Percentiles rank a stretch among this genome's conserved stretches.
These are phyloP conservation scores for Steinernema feltiae DNA, from an alignment of 1,140 invertebrate genomes.

Conservation along the genomic window DNA sequence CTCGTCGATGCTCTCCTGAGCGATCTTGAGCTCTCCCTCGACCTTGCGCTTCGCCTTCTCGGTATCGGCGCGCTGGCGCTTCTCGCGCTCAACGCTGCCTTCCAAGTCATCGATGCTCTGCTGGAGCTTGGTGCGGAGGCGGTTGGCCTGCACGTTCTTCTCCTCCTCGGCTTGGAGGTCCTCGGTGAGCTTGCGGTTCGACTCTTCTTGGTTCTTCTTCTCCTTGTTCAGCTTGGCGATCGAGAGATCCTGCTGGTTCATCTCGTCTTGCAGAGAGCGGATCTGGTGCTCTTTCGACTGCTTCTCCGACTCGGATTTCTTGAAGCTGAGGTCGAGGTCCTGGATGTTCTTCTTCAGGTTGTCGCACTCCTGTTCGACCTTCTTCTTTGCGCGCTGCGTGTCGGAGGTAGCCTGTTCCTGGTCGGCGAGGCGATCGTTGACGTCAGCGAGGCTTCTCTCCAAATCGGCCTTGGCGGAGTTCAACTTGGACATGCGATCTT, in stretches of 20 bases:
- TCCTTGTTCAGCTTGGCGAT: slow-evolving; percentile 99
- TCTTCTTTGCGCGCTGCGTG: slow-evolving; percentile 43
- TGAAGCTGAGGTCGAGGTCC: slow-evolving; percentile 57
- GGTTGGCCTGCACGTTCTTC: slow-evolving; percentile 96
- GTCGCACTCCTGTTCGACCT: slow-evolving; percentile 48
- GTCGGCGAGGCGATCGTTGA: slow-evolving; percentile 33
- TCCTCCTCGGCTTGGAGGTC: slow-evolving; percentile 96
- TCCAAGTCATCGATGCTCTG: slow-evolving; percentile 82
- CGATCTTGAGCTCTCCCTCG: slow-evolving; percentile 89
- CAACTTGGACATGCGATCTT: slow-evolving; percentile 83
- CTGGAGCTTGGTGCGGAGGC: slow-evolving; percentile 94
- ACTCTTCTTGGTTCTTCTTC: slow-evolving; percentile 88
- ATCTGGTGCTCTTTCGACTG: slow-evolving; percentile 97
- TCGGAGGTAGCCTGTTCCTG: slow-evolving; percentile 44
- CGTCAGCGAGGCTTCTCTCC: slow-evolving; percentile 58
- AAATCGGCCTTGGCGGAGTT: slow-evolving; percentile 89
- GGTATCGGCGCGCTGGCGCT: slow-evolving; percentile 91
- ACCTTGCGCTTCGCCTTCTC: slow-evolving; percentile 90
- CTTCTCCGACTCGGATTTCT: slow-evolving; percentile 75
- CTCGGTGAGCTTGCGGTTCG: slow-evolving; percentile 85
- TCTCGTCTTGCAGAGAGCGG: slow-evolving; percentile 94
- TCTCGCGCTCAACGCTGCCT: slow-evolving; percentile 96
- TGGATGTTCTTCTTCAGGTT: slow-evolving; percentile 52
- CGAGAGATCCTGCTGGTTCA: slow-evolving; percentile 95
- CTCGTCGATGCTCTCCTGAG: slow-evolving; percentile 66